Evolutionary conservation across 2,797 vertebrate genomes (phyloP), one percentile per base, ranked within the genome.

Genomic region (Notolabrus celidotus): DNA sequence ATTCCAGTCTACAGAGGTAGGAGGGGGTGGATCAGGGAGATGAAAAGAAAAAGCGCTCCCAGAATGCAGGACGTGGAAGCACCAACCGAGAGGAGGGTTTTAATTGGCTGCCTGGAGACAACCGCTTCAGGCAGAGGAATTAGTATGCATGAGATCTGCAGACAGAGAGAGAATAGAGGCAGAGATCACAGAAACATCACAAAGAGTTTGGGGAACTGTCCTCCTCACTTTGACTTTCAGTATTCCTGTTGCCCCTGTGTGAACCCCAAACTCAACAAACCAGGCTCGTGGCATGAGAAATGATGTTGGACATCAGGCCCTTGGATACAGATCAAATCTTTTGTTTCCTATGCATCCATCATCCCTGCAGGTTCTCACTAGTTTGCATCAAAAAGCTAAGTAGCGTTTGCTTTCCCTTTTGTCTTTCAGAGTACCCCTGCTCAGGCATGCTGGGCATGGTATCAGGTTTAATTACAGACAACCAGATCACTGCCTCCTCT

Each of bases 361-460:
- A 51, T 19, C 66, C 31, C 43, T 63, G 49, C 60, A 16, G 50
- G 22, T 68, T 73, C 60, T 66, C 31, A 68, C 61, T 43, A 38
- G 19, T 65, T 62, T 53, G n/a, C 7, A 54, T 79, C 23, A 80
- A 36, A 81, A 71, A 46, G 23, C 56, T 77, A 34, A 78, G 12
- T 57, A 25, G 27, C 10, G 19, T 53, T 54, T 41, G 14, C 45
- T 36, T 57, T 78, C 6, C 45, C 1, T 62, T 70, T 51, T 67
- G 41, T 85, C 23, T 71, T 43, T 52, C 84, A 99, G 98, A 99
- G 92, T 99, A 97, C 73, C 98, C 97, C 1, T 99, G 98, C 74
- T 98, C 96, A 16, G 97, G 97, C 82, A 99, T 99, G 98, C 67
- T 99, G 89, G 98, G 98, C 19, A 97, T 99, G 96, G 95, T 99